Evolutionary conservation across 2,888 invertebrate species (phyloP).

Genomic region (Strigamia maritima): DNA sequence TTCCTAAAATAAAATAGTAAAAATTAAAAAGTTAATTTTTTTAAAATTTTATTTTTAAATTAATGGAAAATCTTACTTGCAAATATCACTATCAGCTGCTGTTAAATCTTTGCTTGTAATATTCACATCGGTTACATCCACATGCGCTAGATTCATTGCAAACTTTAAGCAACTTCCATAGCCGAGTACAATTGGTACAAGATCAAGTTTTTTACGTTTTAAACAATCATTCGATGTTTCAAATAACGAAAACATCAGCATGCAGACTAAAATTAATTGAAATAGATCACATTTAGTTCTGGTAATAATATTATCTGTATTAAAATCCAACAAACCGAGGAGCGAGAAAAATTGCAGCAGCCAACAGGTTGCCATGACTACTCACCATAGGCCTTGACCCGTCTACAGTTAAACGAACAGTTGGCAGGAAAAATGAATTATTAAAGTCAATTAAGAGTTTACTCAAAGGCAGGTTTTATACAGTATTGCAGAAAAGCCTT

Average conservation of each 20-base stretch:
- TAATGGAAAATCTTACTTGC: neutral
- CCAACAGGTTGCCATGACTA: constrained; percentile 19
- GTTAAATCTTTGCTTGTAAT: neutral
- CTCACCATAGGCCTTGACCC: neutral
- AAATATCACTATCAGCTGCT: neutral
- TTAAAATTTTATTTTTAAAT: neutral
- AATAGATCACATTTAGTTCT: neutral
- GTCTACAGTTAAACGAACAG: neutral
- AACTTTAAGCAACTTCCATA: neutral
- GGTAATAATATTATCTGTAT: neutral
- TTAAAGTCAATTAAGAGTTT: too few relatives aligned
- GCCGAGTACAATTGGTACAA: neutral
- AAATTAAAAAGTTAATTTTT: neutral
- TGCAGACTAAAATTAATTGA: neutral
- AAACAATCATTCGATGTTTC: neutral
- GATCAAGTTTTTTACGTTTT: neutral
- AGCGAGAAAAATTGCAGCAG: neutral
- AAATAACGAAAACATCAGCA: neutral
- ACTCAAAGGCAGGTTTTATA: too few relatives aligned
- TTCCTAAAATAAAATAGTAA: neutral
- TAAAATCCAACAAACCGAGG: neutral
- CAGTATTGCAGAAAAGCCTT: too few relatives aligned
- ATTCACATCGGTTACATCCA: neutral
- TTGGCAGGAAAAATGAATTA: too few relatives aligned
- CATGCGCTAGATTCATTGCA: neutral